Base-by-base conservation (phyloP, 2,888 invertebrate species). In the Dryadula phaetusa region DNA sequence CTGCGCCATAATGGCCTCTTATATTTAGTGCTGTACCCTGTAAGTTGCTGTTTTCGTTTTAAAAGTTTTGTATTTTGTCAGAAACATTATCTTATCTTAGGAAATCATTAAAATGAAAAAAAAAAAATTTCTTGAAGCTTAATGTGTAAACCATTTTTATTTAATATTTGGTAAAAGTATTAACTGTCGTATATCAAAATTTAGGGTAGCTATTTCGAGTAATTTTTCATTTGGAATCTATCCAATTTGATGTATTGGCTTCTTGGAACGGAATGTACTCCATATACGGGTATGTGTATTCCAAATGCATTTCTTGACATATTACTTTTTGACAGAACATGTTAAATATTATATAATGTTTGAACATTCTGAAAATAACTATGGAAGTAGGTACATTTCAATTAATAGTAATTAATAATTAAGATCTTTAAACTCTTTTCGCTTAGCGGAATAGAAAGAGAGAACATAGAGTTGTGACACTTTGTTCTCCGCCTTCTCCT, bases 171-270 rank as follows among this genome's bases (percentile, higher is more conserved):
- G 5, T 20, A 7, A 18, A 14, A 32, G 14, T 32, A 28, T 14
- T 18, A 18, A 46, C 42, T 42, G 44, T 28, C 28, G 42, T 44
- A 28, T 7, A 60, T 60, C 42, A 56, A 56, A 10, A 42, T 42
- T 58, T 58, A 20, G 18, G 16, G 8, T 56, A 64, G 46, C 22
- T 34, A 60, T 66, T 66, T 66, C 63, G 52, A 18, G 61, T 71
- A 72, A 68, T 70, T 70, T 66, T 67, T 69, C 66, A 70, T 69
- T 71, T 71, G 71, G 73, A 69, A 62, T 71, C 61, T 53, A 70
- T 73, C 71, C 71, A 71, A 71, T 71, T 69, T 69, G 64, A 71
- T 70, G 62, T 72, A 71, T 72, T 68, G 66, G 67, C 70, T 71
- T 71, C 60, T 64, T 64, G 49, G 67, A 71, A 72, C 22, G 18